A percentile compares a stretch with the other conserved stretches of the same genome.
Conservation (phyloP, 2,113 vertebrate genomes). For the Pseudopodoces humilis region DNA sequence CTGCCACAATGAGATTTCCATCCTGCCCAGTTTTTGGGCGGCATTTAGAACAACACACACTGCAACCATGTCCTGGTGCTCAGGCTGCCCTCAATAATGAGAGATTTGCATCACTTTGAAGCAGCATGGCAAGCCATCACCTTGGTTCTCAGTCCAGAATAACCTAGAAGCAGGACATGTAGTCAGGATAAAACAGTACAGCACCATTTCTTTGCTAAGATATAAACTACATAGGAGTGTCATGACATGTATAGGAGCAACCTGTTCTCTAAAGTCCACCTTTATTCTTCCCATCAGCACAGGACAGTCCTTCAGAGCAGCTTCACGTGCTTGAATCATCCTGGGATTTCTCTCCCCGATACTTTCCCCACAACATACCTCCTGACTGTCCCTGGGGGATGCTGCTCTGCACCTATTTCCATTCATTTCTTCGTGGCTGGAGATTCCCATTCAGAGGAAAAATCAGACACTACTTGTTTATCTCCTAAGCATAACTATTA, state of each 20-base stretch:
- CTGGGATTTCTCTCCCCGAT: neutral
- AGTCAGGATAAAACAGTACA: neutral
- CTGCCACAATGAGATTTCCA: neutral
- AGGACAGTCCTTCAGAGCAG: neutral
- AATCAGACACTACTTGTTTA: neutral
- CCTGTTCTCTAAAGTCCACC: neutral
- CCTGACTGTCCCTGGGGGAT: accelerated
- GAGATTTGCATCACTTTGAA: neutral
- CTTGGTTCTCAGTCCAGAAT: neutral
- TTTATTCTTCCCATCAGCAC: neutral
- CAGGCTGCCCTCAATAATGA: neutral
- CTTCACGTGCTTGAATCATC: neutral
- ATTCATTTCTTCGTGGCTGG: neutral
- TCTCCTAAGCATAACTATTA: neutral
- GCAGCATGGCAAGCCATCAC: neutral
- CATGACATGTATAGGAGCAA: neutral
- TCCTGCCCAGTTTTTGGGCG: accelerated
- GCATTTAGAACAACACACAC: neutral
- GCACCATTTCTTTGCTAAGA: neutral
- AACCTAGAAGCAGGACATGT: neutral
- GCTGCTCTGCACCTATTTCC: neutral
- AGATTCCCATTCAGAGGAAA: neutral
- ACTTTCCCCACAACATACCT: neutral
- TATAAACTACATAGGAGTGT: neutral
- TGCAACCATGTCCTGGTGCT: neutral